Conservation (phyloP, 2,113 vertebrate species). For the Xiphorhynchus elegans region DNA sequence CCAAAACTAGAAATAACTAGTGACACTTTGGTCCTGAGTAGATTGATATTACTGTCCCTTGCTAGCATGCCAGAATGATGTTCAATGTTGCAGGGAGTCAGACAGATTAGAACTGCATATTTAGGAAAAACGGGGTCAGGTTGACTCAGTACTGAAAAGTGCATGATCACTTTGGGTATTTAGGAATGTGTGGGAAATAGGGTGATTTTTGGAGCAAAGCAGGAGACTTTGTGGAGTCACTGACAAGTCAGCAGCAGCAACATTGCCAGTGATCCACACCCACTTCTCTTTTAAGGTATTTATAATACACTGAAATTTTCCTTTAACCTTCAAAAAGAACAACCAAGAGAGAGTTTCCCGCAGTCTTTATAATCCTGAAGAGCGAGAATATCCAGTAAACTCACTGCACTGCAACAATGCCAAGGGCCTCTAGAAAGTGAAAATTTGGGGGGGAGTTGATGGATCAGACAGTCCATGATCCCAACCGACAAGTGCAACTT, state of each 20-base stretch:
- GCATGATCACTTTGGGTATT: not conserved
- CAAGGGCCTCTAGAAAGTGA: not conserved
- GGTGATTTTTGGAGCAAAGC: not conserved
- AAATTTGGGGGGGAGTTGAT: not conserved
- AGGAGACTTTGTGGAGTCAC: not conserved
- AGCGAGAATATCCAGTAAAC: not conserved
- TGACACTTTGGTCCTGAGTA: not conserved
- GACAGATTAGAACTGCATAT: not conserved
- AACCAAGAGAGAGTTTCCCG: not conserved
- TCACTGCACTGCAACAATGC: not conserved
- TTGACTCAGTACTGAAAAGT: not conserved
- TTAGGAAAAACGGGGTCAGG: not conserved
- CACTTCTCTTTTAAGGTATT: not conserved
- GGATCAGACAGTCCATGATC: conserved; percentile 37
- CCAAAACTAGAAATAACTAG: not conserved
- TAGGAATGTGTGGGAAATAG: not conserved
- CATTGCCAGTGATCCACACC: not conserved
- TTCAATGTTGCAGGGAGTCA: not conserved
- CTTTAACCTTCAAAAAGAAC: not conserved
- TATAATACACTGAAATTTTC: not conserved
- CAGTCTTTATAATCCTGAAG: not conserved
- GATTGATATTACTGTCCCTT: not conserved
- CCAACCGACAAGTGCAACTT: conserved; percentile 46
- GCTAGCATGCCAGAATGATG: not conserved
- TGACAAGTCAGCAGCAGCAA: not conserved